Evolutionary conservation across 2,888 invertebrate genomes (phyloP), one percentile per base, ranked within the genome.

Genomic region (Aspidiotus destructor): DNA sequence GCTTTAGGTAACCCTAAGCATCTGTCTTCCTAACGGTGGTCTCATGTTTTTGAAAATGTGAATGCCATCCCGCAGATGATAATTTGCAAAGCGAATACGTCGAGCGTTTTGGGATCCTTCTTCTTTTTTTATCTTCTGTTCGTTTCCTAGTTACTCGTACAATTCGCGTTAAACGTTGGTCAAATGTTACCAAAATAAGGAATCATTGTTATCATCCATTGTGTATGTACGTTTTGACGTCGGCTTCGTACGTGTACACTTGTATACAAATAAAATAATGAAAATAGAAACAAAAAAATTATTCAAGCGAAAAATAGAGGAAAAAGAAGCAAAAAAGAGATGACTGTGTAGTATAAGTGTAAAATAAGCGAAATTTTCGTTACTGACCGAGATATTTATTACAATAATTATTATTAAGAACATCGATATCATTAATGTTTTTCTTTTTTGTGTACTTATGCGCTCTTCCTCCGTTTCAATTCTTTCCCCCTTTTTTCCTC

Each of bases 201-300:
- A 52, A 13, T 52, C n/a, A 3, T 52, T 52, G 11, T 52, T 52
- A 13, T 52, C 11, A 52, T 52, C 52, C 11, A 52, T 52, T 52
- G 11, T 52, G 11, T n/a, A n/a, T 52, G n/a, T n/a, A 2, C 52
- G 52, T 5, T 13, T 52, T 52, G 5, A 52, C 5, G n/a, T 11
- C 52, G 11, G 11, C 13, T 52, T 52, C 11, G 52, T 11, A 52
- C 11, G n/a, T n/a, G 52, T n/a, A 52, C 52, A n/a, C 8, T 64
- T 57, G 15, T 57, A 52, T 40, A 28, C 28, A 28, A 28, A 15
- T 40, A n/a, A 28, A 11, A 60, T 11, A 11, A 60, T 42, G 41
- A 61, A 61, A 61, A 61, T n/a, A 61, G 15, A 52, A 52, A 58
- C 40, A 41, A 54, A 8, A 28, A 63, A 53, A 63, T 9, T 54